Evolutionary conservation across 2,797 vertebrate genomes (phyloP).

Genomic region (Selene dorsalis): DNA sequence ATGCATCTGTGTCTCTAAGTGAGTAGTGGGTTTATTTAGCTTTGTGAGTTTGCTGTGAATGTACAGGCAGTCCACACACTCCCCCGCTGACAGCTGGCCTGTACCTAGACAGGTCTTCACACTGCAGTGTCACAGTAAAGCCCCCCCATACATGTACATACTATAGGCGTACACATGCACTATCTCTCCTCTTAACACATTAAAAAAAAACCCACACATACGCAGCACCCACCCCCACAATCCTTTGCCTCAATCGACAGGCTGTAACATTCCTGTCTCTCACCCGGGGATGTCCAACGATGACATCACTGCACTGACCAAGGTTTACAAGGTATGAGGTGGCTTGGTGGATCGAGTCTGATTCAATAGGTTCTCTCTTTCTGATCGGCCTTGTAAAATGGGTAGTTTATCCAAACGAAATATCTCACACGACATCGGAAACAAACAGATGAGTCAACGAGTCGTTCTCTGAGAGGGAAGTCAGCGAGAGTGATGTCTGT

Average conservation of each 20-base stretch:
- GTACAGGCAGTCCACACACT: slow-evolving; percentile 46
- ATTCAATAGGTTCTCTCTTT: slow-evolving; percentile 37
- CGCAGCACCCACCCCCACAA: slow-evolving; percentile 52
- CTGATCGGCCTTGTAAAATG: slow-evolving; percentile 29
- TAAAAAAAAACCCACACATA: slow-evolving; percentile 54
- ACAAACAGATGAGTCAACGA: slow-evolving; percentile 26
- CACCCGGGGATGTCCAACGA: slow-evolving; percentile 41
- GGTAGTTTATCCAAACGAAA: slow-evolving; percentile 42
- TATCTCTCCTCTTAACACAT: slow-evolving; percentile 48
- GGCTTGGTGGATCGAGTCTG: slow-evolving; percentile 11
- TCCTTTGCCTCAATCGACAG: slow-evolving; percentile 70
- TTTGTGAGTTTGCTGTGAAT: slow-evolving; percentile 76
- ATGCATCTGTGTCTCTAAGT: slow-evolving; percentile 40
- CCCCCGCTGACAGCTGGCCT: slow-evolving; percentile 68
- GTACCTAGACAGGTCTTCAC: slow-evolving; percentile 67
- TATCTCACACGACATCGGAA: slow-evolving; percentile 39
- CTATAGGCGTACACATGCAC: slow-evolving; percentile 30
- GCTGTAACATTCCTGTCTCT: slow-evolving; percentile 67
- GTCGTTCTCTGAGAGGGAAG: neutral
- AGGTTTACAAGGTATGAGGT: slow-evolving; percentile 56
- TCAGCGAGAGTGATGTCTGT: neutral
- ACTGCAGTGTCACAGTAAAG: slow-evolving; percentile 66
- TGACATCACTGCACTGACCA: slow-evolving; percentile 68
- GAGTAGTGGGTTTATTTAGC: slow-evolving; percentile 60
- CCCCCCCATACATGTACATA: slow-evolving; percentile 48